phyloP scores from a whole-genome alignment of 2,888 invertebrate genomes.

The Drosophila mayaguana region DNA sequence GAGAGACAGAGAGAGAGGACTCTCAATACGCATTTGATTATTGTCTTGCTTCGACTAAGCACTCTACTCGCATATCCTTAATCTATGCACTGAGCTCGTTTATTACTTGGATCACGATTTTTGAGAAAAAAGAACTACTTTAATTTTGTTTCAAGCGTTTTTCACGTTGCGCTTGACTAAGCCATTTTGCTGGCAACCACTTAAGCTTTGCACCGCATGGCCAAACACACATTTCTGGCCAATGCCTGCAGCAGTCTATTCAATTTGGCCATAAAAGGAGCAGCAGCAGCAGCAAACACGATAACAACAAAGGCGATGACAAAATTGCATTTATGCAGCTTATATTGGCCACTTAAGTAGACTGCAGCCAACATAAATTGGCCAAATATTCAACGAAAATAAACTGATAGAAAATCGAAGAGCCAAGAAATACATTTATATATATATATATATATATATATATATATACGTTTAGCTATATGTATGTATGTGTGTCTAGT shows the following conservation, averaged over 20 bases:
- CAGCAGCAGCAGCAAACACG: conserved; percentile 1
- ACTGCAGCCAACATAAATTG: conserved; percentile 36
- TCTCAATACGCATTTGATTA: not conserved
- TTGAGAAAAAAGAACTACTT: conserved; percentile 12
- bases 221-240: conserved; percentile 17
- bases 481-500: not conserved
- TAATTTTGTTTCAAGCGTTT: not conserved
- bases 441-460: conserved; percentile 3
- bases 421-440: conserved; percentile 1
- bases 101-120: not conserved
- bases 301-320: conserved; percentile 19
- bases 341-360: conserved; percentile 22
- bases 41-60: not conserved
- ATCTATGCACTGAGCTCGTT: not conserved
- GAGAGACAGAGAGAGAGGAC: not conserved
- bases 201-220: conserved; percentile 30
- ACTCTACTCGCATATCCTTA: conserved; percentile 8
- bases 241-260: conserved; percentile 20
- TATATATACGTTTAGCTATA: conserved; percentile 3
- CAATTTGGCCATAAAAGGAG: conserved; percentile 8
- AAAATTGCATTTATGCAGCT: conserved; percentile 41
- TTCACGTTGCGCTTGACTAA: conserved; percentile 14
- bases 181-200: conserved; percentile 33
- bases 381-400: conserved; percentile 22
- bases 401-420: not conserved